Conservation (phyloP, 2,113 vertebrate genomes). For the Scolopax mira region DNA sequence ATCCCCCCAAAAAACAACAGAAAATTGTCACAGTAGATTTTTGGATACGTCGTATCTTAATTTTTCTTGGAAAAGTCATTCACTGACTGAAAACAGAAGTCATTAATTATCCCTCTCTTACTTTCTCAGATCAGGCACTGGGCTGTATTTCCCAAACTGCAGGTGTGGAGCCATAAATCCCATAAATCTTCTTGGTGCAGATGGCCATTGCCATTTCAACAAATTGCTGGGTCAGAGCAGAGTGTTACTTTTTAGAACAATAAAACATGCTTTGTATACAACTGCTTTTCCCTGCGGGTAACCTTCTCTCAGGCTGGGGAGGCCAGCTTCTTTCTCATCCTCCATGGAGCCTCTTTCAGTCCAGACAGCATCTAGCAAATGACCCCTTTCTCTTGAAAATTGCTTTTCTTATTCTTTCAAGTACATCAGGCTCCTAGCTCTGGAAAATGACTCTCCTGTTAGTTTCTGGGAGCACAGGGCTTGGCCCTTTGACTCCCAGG, state of each 20-base stretch:
- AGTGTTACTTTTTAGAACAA: neutral
- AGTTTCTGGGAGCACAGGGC: neutral
- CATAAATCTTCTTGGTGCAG: neutral
- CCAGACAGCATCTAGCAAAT: neutral
- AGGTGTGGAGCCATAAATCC: neutral
- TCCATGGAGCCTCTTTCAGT: neutral
- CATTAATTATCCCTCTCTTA: neutral
- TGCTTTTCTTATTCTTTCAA: neutral
- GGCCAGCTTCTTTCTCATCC: neutral
- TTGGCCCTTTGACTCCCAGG: neutral
- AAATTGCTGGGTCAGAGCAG: neutral
- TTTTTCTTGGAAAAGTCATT: neutral
- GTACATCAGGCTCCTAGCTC: neutral
- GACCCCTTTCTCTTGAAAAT: neutral
- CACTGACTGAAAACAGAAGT: neutral
- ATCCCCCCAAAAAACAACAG: neutral
- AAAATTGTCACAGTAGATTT: neutral
- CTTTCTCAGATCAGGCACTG: neutral
- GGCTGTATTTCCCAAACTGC: neutral
- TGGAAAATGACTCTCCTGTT: neutral
- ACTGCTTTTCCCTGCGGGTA: neutral
- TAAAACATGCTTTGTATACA: neutral
- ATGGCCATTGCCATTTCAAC: neutral
- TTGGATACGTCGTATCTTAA: neutral
- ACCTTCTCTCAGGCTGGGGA: neutral